These are phyloP conservation scores for Leptinotarsa undecemlineata DNA, from an alignment of 1,140 invertebrate species.

Conservation along the genomic window DNA sequence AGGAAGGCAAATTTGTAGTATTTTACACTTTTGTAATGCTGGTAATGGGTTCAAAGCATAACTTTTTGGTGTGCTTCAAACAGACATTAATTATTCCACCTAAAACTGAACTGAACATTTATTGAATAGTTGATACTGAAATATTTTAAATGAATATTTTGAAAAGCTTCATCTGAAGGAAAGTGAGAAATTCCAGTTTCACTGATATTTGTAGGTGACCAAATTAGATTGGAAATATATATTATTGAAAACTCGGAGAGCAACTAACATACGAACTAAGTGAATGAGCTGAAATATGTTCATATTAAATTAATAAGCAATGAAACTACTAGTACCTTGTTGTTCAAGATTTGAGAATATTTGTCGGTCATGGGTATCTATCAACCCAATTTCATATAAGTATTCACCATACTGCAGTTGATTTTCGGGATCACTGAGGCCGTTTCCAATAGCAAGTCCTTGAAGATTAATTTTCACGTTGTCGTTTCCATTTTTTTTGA, in stretches of 20 bases:
- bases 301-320: not conserved
- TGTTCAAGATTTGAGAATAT: constrained; percentile 63
- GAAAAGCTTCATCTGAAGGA: too few species aligned
- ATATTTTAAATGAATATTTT: too few species aligned
- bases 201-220: not conserved
- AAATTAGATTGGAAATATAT: not conserved
- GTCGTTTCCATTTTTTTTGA: constrained; percentile 66
- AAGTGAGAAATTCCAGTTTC: too few species aligned
- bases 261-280: not conserved
- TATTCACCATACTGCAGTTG: constrained; percentile 73
- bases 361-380: constrained; percentile 65
- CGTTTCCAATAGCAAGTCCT: constrained; percentile 83
- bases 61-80: too few species aligned
- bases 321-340: constrained; percentile 48
- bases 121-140: too few species aligned
- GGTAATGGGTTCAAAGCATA: too few species aligned
- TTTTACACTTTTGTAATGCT: too few species aligned
- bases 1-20: too few species aligned
- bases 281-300: not conserved
- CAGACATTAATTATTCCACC: too few species aligned
- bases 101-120: too few species aligned
- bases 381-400: constrained; percentile 74
- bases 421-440: constrained; percentile 77
- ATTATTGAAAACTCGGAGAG: not conserved
- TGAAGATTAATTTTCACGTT: constrained; percentile 68